phyloP scores from a whole-genome alignment of 2,113 vertebrate species.

The Caranx ignobilis region DNA sequence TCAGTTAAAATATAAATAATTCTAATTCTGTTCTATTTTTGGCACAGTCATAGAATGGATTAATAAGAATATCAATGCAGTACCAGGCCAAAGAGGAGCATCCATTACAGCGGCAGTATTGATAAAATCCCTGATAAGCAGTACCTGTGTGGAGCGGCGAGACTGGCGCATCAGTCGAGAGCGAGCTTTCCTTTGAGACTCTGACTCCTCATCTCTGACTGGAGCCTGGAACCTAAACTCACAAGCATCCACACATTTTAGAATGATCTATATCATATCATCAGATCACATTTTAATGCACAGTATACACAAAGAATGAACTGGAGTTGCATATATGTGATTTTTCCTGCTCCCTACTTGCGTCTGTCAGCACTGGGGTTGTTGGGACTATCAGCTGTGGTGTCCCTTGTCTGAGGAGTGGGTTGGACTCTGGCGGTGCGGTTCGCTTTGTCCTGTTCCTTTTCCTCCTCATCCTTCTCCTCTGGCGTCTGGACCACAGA shows the following conservation, averaged over 20 bases:
- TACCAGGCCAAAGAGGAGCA: background rate
- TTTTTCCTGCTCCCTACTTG: constrained; percentile 72
- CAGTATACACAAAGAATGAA: background rate
- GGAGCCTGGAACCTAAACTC: constrained; percentile 89
- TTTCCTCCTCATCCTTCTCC: constrained; percentile 78
- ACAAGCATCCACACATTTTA: constrained; percentile 4
- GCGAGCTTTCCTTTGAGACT: constrained; percentile 92
- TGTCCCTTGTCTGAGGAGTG: constrained; percentile 81
- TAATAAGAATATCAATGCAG: background rate
- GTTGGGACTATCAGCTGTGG: constrained; percentile 78
- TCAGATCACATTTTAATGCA: background rate
- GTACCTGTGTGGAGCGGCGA: constrained; percentile 92
- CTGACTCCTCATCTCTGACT: constrained; percentile 91
- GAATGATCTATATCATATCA: no score
- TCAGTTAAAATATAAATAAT: background rate
- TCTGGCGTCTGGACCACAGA: constrained; percentile 70
- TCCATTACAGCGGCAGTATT: background rate
- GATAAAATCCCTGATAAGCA: background rate
- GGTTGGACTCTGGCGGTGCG: constrained; percentile 88
- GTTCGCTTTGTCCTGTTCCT: constrained; percentile 82
- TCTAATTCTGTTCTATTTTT: background rate
- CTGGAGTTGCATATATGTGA: background rate
- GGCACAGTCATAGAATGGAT: background rate
- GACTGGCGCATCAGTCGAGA: constrained; percentile 92
- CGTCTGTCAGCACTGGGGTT: constrained; percentile 74